Conservation (phyloP, 92 coral and sea anemone genomes). For the Hydrozoanthus gracilis region DNA sequence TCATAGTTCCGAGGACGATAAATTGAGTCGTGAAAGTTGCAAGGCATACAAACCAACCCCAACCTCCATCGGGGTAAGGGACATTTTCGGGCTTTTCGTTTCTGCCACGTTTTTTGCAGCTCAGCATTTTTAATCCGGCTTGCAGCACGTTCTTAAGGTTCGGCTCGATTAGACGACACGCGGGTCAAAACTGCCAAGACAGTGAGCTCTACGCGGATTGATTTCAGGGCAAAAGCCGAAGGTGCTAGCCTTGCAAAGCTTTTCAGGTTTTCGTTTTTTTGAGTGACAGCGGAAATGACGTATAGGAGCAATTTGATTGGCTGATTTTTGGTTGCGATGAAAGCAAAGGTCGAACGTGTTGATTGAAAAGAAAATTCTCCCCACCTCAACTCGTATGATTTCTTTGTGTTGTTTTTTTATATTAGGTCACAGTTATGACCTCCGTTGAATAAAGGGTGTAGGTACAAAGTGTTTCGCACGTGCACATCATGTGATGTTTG, state of each 20-base stretch:
- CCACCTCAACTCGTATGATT: slow-evolving; percentile 23
- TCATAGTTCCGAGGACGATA: slow-evolving; percentile 96
- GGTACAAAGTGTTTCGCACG: not conserved
- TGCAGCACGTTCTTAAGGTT: not conserved
- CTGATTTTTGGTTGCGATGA: not conserved
- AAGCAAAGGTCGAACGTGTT: slow-evolving; percentile 9
- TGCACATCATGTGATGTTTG: slow-evolving; percentile 29
- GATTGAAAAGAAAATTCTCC: slow-evolving; percentile 43
- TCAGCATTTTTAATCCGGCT: slow-evolving; percentile 54
- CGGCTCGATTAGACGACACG: not conserved
- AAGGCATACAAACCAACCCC: slow-evolving; percentile 98
- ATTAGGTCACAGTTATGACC: not conserved
- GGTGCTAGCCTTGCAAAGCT: not conserved
- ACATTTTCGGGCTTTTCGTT: slow-evolving; percentile 73
- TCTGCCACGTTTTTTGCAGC: slow-evolving; percentile 76
- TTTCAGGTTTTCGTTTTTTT: not conserved
- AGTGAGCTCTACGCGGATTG: not conserved
- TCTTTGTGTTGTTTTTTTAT: slow-evolving; percentile 11
- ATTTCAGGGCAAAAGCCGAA: not conserved
- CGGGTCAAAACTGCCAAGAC: not conserved
- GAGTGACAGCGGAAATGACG: slow-evolving; percentile 43
- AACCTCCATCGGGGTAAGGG: slow-evolving; percentile 96
- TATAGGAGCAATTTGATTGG: slow-evolving; percentile 27
- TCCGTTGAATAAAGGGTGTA: not conserved
- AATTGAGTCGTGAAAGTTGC: slow-evolving; percentile 93